Evolutionary conservation across 2,888 invertebrate species (phyloP).

Genomic region (Conus canariensis): DNA sequence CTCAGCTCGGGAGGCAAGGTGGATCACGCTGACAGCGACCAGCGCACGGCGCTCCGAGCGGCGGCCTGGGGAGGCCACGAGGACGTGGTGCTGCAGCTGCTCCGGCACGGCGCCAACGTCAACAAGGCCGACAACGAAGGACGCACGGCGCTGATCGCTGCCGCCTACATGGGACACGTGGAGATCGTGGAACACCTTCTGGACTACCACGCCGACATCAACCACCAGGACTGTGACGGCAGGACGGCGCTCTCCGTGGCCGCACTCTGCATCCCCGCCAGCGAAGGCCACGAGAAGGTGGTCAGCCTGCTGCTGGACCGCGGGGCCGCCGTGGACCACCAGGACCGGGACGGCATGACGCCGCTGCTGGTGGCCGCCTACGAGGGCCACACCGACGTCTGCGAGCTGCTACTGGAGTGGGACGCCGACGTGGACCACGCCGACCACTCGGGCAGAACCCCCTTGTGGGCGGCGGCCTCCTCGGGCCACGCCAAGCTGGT

Average conservation of each 20-base stretch:
- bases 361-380: conserved; percentile 78
- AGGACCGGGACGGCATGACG: conserved; percentile 78
- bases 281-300: conserved; percentile 78
- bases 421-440: conserved; percentile 95
- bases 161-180: conserved; percentile 88
- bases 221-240: conserved; percentile 91
- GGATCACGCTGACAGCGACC: conserved; percentile 80
- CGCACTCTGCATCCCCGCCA: conserved; percentile 79
- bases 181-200: conserved; percentile 76
- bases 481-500: conserved; percentile 94
- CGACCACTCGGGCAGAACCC: conserved; percentile 81
- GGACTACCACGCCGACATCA: conserved; percentile 81
- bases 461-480: conserved; percentile 85
- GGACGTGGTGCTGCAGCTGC: conserved; percentile 81
- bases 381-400: conserved; percentile 82
- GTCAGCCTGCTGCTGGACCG: conserved; percentile 75
- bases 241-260: conserved; percentile 90
- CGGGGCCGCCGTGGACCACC: conserved; percentile 75
- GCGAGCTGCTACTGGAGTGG: conserved; percentile 91
- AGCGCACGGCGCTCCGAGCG: conserved; percentile 93
- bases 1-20: conserved; percentile 85
- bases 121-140: conserved; percentile 80
- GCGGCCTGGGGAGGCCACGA: conserved; percentile 84
- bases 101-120: conserved; percentile 82
- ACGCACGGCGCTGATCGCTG: conserved; percentile 80